Evolutionary conservation across 2,888 invertebrate genomes (phyloP).

Genomic region (Pseudococcus viburni): DNA sequence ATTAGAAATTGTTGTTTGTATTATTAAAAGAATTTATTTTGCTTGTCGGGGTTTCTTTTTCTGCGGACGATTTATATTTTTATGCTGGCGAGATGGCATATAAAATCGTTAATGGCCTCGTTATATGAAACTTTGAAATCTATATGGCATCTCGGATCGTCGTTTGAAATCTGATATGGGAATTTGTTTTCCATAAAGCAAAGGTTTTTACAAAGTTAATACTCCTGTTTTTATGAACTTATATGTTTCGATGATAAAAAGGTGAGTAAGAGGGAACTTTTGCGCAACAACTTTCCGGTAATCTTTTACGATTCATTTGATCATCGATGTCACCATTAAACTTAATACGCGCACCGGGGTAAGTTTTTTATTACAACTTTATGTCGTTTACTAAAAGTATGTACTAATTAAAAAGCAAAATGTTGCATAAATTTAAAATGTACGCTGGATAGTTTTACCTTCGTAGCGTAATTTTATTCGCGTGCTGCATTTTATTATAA

Average conservation of each 20-base stretch:
- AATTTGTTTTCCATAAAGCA: conserved; percentile 3
- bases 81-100: background rate
- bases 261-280: background rate
- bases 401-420: conserved; percentile 8
- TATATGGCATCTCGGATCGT: background rate
- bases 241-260: background rate
- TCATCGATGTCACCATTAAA: conserved; percentile 18
- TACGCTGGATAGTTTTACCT: background rate
- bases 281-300: background rate
- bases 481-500: too few species aligned
- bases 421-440: background rate
- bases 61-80: background rate
- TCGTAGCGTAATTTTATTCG: background rate
- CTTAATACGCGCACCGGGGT: background rate
- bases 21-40: conserved; percentile 39
- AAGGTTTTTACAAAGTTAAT: background rate
- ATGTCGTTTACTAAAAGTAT: background rate
- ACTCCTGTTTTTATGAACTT: conserved; percentile 16
- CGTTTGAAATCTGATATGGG: conserved; percentile 23
- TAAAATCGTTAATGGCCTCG: background rate
- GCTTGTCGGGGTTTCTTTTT: conserved; percentile 5
- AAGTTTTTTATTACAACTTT: conserved; percentile 11
- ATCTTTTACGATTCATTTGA: conserved; percentile 22
- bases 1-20: conserved; percentile 54
- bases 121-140: conserved; percentile 31